Percentiles rank a stretch among this genome's conserved stretches.
These are phyloP conservation scores for Phortica variegata DNA, from an alignment of 1,140 invertebrate genomes.

Conservation along the genomic window DNA sequence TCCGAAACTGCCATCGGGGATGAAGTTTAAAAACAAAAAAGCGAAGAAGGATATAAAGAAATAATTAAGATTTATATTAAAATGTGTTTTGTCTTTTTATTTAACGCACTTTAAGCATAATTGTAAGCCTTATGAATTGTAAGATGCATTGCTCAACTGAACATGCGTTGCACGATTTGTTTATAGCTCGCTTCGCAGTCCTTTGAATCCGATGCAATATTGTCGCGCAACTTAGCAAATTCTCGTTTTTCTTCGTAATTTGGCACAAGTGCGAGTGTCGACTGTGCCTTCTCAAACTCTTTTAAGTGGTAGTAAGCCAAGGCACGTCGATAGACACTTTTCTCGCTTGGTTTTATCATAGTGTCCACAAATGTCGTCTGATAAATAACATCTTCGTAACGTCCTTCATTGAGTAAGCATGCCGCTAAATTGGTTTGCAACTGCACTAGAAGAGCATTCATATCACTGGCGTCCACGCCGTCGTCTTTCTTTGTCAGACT, in stretches of 20 bases:
- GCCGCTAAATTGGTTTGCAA: constrained; percentile 50
- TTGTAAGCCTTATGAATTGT: too few species aligned
- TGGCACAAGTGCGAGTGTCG: constrained; percentile 33
- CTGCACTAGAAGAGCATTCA: constrained; percentile 40
- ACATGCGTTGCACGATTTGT: constrained; percentile 52
- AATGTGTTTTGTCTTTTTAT: constrained; percentile 9
- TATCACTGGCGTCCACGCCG: constrained; percentile 25
- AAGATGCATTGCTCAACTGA: constrained; percentile 27
- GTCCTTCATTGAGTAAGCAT: constrained; percentile 42
- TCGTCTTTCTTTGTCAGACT: constrained; percentile 26
- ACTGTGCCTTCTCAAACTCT: constrained; percentile 45
- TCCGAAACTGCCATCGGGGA: constrained; percentile 29
- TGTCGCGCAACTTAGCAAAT: constrained; percentile 37
- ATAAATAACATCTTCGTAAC: constrained; percentile 52
- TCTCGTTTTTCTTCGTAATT: constrained; percentile 48
- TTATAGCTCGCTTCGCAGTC: constrained; percentile 44
- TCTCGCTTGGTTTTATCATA: constrained; percentile 35
- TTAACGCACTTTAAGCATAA: too few species aligned
- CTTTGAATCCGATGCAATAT: constrained; percentile 39
- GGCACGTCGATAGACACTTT: constrained; percentile 48
- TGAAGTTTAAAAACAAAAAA: constrained; percentile 46
- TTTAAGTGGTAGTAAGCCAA: constrained; percentile 42
- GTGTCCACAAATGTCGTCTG: constrained; percentile 47
- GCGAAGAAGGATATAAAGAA: constrained; percentile 26
- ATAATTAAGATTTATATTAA: constrained; percentile 7